Evolutionary conservation across 2,113 vertebrate species (phyloP).

Genomic region (Octodon degus): DNA sequence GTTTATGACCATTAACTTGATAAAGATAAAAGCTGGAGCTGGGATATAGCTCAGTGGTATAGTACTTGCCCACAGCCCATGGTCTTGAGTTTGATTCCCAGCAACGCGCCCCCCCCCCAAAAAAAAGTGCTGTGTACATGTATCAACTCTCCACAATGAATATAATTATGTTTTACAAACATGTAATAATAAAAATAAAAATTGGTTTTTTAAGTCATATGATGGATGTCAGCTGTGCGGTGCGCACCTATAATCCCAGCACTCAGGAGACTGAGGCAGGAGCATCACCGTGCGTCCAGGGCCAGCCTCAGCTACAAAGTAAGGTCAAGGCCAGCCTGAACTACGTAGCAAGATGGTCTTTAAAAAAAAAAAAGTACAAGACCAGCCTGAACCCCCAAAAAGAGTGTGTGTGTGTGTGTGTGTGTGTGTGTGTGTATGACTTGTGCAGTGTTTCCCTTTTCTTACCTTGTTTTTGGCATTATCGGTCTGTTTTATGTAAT

Average conservation of each 20-base stretch:
- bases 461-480: not conserved
- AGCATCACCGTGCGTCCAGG: not conserved
- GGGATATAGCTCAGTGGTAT: no score
- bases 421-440: not conserved
- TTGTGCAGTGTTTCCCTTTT: not conserved
- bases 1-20: no score
- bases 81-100: no score
- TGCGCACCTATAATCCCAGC: not conserved
- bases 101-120: not conserved
- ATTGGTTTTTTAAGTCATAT: no score
- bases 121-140: not conserved
- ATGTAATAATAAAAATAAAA: not conserved
- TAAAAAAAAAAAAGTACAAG: no score
- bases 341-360: not conserved
- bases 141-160: not conserved
- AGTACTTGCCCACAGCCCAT: no score
- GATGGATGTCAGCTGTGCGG: not conserved
- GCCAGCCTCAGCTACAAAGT: no score
- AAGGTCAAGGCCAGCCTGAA: not conserved
- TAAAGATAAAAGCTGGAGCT: not conserved
- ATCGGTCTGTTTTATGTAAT: slow-evolving; percentile 9
- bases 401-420: no score
- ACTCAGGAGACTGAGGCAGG: not conserved
- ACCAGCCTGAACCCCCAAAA: no score
- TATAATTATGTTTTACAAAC: not conserved